phyloP scores from a whole-genome alignment of 2,113 vertebrate genomes.

The Oenanthe melanoleuca region DNA sequence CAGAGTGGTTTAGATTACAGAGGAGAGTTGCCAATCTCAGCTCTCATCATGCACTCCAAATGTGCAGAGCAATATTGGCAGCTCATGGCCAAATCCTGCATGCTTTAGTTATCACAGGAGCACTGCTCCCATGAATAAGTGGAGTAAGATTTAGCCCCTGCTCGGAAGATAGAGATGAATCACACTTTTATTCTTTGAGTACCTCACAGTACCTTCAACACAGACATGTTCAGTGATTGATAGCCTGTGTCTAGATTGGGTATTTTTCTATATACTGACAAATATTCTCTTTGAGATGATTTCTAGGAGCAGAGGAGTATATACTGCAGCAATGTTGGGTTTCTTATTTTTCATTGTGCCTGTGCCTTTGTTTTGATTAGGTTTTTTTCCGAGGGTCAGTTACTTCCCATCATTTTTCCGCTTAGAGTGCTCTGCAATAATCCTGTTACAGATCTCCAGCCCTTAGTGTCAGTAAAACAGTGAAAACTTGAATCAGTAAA shows the following conservation, averaged over 20 bases:
- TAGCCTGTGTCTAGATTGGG: slow-evolving; percentile 62
- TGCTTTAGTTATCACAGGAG: slow-evolving; percentile 15
- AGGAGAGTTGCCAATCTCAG: slow-evolving; percentile 57
- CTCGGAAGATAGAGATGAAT: slow-evolving; percentile 54
- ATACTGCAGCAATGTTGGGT: background rate
- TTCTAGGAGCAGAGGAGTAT: slow-evolving; percentile 37
- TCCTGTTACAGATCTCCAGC: slow-evolving; percentile 15
- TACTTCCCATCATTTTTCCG: background rate
- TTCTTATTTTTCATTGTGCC: slow-evolving; percentile 8
- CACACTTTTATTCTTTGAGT: slow-evolving; percentile 65
- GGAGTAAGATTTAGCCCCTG: slow-evolving; percentile 51
- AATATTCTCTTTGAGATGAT: slow-evolving; percentile 25
- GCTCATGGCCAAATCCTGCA: slow-evolving; percentile 49
- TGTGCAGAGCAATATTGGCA: slow-evolving; percentile 30
- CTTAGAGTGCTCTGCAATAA: slow-evolving; percentile 10
- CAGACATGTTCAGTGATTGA: slow-evolving; percentile 57
- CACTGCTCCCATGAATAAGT: slow-evolving; percentile 26
- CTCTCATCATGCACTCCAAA: slow-evolving; percentile 62
- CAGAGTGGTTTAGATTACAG: slow-evolving; percentile 65
- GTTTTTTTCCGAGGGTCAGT: background rate
- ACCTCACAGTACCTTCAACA: slow-evolving; percentile 39
- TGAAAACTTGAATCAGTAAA: slow-evolving; percentile 15
- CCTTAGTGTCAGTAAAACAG: background rate
- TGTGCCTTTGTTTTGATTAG: slow-evolving; percentile 40
- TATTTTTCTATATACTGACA: slow-evolving; percentile 66